A percentile compares a stretch with the other conserved stretches of the same genome.
Conservation (phyloP, 2,797 vertebrate genomes). For the Saguinus oedipus region DNA sequence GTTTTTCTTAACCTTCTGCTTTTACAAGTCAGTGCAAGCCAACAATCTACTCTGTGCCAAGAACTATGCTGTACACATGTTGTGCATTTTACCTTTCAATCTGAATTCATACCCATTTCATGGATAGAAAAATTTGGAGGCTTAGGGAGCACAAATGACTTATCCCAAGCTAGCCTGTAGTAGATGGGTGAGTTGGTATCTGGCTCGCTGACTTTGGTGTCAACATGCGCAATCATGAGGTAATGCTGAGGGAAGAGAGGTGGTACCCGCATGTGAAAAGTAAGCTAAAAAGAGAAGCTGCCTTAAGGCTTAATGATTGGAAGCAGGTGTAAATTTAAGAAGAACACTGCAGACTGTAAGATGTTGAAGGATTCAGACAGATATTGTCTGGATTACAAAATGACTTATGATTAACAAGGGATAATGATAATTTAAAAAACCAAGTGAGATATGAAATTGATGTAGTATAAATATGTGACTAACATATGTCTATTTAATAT, state of each 20-base stretch:
- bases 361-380: not conserved
- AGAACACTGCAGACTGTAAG: not conserved
- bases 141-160: not conserved
- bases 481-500: not conserved
- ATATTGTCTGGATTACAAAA: not conserved
- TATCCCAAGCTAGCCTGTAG: not conserved
- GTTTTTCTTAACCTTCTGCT: not conserved
- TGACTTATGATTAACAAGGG: not conserved
- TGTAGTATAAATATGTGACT: not conserved
- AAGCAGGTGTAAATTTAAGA: not conserved
- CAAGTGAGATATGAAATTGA: not conserved
- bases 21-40: not conserved
- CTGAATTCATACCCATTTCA: not conserved
- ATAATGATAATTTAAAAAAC: not conserved
- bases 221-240: accelerated
- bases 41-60: not conserved
- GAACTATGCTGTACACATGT: not conserved
- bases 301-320: not conserved
- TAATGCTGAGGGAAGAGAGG: not conserved
- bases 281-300: not conserved
- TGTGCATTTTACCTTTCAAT: not conserved
- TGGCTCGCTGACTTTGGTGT: not conserved
- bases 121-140: not conserved
- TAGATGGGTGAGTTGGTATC: accelerated
- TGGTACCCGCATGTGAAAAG: not conserved